Base-by-base conservation (phyloP, 2,797 vertebrate genomes). In the Sebastes itinus region DNA sequence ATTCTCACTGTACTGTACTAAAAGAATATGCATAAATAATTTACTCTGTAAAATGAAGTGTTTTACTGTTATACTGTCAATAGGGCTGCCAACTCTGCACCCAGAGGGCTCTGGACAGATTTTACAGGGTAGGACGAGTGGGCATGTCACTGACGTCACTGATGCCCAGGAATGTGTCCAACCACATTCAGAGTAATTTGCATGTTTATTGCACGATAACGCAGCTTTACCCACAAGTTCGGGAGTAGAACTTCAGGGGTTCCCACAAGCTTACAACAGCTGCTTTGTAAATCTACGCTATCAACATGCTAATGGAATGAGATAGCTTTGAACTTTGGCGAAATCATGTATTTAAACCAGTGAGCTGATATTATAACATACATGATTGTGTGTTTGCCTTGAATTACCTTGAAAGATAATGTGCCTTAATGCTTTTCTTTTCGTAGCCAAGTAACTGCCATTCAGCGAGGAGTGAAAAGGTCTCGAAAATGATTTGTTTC, bases 381-480 rank as follows among this genome's bases (percentile, higher is more conserved):
- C 87, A 89, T 86, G 84, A 86, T 90, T 78, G 58, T 67, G 13
- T 78, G 25, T 84, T 78, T 83, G 63, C 78, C 75, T 22, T 56
- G 7, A 77, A 11, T 23, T 71, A 28, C 52, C 22, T 61, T 35
- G 61, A 85, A 78, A 69, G 67, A 58, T 88, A 84, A 94, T 73
- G 7, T 65, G 68, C 72, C 77, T 64, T 69, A 84, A 78, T 92
- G 88, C 80, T 89, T 91, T 91, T 90, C 62, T 81, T 42, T 87
- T 91, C 88, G 65, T 93, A 95, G 94, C 79, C 90, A 90, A 89
- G 89, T 93, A 82, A 92, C 87, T 1, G 66, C 88, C 75, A 79
- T 93, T 78, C 92, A 91, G 60, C 90, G 88, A 89, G 87, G 87
- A 94, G 82, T 58, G 73, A 81, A 93, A 93, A 95, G 91, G 93